Base-by-base conservation (phyloP, 1,140 invertebrate species). In the Nasonia longicornis region DNA sequence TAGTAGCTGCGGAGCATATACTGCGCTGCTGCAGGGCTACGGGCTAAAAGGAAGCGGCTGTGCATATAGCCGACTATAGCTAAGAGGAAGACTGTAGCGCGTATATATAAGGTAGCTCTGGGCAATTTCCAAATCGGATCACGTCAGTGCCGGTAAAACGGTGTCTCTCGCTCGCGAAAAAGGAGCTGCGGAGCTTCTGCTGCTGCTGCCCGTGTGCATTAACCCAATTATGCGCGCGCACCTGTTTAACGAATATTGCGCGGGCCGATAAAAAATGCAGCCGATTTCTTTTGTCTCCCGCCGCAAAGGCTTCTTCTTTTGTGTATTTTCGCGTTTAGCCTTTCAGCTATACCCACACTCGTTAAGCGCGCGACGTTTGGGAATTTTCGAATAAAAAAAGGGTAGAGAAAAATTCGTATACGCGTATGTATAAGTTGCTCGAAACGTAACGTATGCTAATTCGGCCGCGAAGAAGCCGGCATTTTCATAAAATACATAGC, bases 111-210 rank as follows among this genome's bases (percentile, higher is more conserved):
- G 64, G 64, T 72, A 72, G 64, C 76, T 69, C 63, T 38, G 22
- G 45, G 76, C 42, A 81, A 85, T 85, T 78, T 78, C 29, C 63
- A 86, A 84, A 85, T 84, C 84, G 81, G 81, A 83, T 84, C 75
- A 81, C 83, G 72, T 79, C 80, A 69, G 58, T 75, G 31, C 29
- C 48, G 79, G 79, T 84, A 83, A 84, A 83, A 82, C 74, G 48
- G 78, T 45, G 31, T 52, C 48, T 38, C n/a, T 12, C 52, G n/a
- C 31, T 35, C 6, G 64, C 16, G 63, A 81, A 73, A 76, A 77
- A 48, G 11, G 31, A 45, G 29, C 22, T 14, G 31, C 38, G 63
- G 26, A 75, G 22, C 72, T 52, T 73, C 71, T 69, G 35, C 29
- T 20, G 26, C 38, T 22, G 48, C 73, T 8, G n/a, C 63, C 64